Percentiles rank a stretch among this genome's conserved stretches.
Evolutionary conservation across 1,140 invertebrate species (phyloP).

Genomic region (Drosophila arawakana): DNA sequence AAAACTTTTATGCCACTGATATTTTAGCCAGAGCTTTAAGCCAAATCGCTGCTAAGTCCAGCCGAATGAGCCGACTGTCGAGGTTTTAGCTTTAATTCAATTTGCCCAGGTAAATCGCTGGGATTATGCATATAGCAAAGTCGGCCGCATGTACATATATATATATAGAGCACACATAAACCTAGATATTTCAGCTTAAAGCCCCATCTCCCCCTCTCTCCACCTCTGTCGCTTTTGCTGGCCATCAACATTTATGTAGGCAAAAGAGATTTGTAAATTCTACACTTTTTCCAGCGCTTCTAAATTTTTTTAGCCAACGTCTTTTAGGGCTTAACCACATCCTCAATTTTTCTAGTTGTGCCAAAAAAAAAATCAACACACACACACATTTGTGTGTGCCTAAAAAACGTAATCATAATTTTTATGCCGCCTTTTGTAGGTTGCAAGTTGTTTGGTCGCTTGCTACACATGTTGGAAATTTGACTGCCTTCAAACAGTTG

Average conservation of each 20-base stretch:
- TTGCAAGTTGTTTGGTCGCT: slow-evolving; percentile 21
- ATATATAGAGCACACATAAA: slow-evolving; percentile 23
- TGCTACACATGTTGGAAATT: slow-evolving; percentile 65
- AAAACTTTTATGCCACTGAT: slow-evolving; percentile 54
- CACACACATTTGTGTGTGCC: neutral
- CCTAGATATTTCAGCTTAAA: slow-evolving; percentile 42
- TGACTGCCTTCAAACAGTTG: slow-evolving; percentile 33
- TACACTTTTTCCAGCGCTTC: slow-evolving; percentile 35
- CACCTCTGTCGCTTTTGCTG: neutral
- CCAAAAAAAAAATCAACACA: slow-evolving; percentile 40
- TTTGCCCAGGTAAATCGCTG: slow-evolving; percentile 71
- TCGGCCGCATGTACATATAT: neutral
- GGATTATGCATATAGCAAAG: slow-evolving; percentile 59
- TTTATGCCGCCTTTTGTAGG: slow-evolving; percentile 54
- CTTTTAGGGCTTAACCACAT: slow-evolving; percentile 62
- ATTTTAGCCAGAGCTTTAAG: slow-evolving; percentile 54
- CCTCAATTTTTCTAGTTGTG: slow-evolving; percentile 76
- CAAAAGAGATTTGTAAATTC: slow-evolving; percentile 71
- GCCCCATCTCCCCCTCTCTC: neutral
- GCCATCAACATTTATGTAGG: slow-evolving; percentile 46
- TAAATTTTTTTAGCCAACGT: neutral
- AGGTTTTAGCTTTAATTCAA: slow-evolving; percentile 77
- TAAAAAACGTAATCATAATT: slow-evolving; percentile 49
- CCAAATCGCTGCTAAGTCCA: slow-evolving; percentile 71
- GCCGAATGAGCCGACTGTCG: slow-evolving; percentile 28